Conservation (phyloP, 2,888 invertebrate species). For the Proisotoma minuta region DNA sequence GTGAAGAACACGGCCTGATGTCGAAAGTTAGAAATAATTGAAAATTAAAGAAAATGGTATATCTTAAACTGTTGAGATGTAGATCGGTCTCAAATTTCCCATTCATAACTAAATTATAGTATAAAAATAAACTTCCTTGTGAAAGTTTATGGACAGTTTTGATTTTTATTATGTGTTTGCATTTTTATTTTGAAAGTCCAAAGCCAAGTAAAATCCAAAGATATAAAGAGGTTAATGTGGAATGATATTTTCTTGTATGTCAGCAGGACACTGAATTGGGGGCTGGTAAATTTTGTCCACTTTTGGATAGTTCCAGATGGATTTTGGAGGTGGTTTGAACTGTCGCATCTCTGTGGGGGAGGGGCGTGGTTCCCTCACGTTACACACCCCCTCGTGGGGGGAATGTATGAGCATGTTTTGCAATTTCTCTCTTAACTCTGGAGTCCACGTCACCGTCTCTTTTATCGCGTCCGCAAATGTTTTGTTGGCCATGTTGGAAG, state of each 20-base stretch:
- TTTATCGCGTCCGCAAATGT: constrained; percentile 30
- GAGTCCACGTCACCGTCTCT: constrained; percentile 33
- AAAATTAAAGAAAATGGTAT: too few species aligned
- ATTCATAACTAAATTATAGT: too few species aligned
- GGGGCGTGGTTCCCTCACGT: constrained; percentile 10
- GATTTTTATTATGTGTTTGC: too few species aligned
- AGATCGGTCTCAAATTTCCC: too few species aligned
- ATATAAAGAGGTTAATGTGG: too few species aligned
- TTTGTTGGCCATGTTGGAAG: constrained; percentile 32
- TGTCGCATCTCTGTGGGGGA: constrained; percentile 8
- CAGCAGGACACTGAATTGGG: constrained; percentile 19
- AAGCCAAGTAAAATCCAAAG: too few species aligned
- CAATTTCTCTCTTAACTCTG: constrained; percentile 20
- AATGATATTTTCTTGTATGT: constrained; percentile 20
- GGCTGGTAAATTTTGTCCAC: constrained; percentile 20
- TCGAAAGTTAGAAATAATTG: too few species aligned
- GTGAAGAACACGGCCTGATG: too few species aligned
- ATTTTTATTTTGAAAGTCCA: too few species aligned
- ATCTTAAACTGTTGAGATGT: too few species aligned
- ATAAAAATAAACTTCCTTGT: too few species aligned
- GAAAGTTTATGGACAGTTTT: too few species aligned
- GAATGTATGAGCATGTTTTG: constrained; percentile 20
- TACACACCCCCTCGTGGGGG: constrained; percentile 30
- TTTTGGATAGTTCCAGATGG: constrained; percentile 26
- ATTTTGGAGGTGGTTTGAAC: constrained; percentile 9